These are phyloP conservation scores for Rhorus exstirpatorius DNA, from an alignment of 2,888 invertebrate species.

Conservation along the genomic window DNA sequence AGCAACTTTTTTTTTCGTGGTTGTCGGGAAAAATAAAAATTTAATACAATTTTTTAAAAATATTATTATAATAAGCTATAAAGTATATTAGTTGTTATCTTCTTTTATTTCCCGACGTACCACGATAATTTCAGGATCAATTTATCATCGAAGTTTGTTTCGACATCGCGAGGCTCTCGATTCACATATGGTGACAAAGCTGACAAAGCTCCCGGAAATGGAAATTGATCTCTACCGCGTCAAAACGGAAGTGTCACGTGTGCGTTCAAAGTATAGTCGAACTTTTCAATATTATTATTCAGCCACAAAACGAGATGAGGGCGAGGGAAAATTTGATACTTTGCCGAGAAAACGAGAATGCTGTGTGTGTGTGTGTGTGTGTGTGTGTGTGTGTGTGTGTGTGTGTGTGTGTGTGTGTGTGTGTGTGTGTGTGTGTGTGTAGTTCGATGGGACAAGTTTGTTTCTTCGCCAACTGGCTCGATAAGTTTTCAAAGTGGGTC, in stretches of 20 bases:
- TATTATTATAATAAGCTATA: too few species aligned
- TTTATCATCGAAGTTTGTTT: conserved; percentile 17
- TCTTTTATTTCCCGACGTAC: background rate
- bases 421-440: background rate
- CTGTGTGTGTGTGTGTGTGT: conserved; percentile 5
- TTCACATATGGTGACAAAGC: background rate
- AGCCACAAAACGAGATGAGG: conserved; percentile 16
- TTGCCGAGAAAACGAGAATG: conserved; percentile 31
- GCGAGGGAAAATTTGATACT: conserved; percentile 37
- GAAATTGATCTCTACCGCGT: conserved; percentile 45
- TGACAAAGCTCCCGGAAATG: conserved; percentile 17
- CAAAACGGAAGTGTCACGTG: conserved; percentile 27
- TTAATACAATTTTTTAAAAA: too few species aligned
- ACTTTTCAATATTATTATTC: conserved; percentile 53
- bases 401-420: background rate
- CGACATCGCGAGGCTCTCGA: background rate
- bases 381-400: background rate
- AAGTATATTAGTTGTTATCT: too few species aligned
- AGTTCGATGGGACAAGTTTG: conserved; percentile 55
- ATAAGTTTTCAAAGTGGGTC: conserved; percentile 58
- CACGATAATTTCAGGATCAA: conserved; percentile 1
- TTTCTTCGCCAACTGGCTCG: conserved; percentile 42
- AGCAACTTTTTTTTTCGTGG: background rate
- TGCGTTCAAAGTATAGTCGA: conserved; percentile 28
- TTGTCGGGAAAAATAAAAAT: too few species aligned